Conservation (phyloP, 2,888 invertebrate genomes). For the Ennomos quercinarius region DNA sequence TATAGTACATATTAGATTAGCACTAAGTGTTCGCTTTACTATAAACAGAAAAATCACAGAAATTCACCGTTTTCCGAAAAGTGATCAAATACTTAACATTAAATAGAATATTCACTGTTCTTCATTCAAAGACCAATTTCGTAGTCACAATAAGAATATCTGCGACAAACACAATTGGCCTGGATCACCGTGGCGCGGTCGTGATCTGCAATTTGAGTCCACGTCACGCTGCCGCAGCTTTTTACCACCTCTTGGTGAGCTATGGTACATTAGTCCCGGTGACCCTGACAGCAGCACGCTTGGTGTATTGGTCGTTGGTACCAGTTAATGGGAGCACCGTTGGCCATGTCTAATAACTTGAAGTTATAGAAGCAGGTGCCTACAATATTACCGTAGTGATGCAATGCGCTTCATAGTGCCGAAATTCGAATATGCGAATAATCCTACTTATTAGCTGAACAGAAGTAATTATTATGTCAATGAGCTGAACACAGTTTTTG, state of each 20-base stretch:
- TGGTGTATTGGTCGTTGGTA: conserved; percentile 40
- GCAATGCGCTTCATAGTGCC: no score
- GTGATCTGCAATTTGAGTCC: conserved; percentile 69
- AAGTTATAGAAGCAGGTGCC: no score
- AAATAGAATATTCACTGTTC: conserved; percentile 8
- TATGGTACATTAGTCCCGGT: conserved; percentile 67
- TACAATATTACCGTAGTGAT: no score
- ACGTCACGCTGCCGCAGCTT: conserved; percentile 68
- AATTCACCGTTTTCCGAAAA: no score
- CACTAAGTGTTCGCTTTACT: no score
- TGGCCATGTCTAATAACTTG: background rate
- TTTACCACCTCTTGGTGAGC: conserved; percentile 79
- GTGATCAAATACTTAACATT: background rate
- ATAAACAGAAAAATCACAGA: no score
- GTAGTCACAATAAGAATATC: conserved; percentile 55
- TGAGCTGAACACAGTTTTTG: no score
- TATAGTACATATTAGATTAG: no score
- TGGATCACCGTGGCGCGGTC: conserved; percentile 59
- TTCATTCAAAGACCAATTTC: background rate
- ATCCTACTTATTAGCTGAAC: no score
- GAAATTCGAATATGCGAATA: no score
- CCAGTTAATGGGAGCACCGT: conserved; percentile 6
- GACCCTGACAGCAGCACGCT: conserved; percentile 60
- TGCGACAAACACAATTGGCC: conserved; percentile 57
- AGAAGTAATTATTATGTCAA: no score